phyloP scores from a whole-genome alignment of 2,797 vertebrate genomes.

The Cynopterus sphinx region DNA sequence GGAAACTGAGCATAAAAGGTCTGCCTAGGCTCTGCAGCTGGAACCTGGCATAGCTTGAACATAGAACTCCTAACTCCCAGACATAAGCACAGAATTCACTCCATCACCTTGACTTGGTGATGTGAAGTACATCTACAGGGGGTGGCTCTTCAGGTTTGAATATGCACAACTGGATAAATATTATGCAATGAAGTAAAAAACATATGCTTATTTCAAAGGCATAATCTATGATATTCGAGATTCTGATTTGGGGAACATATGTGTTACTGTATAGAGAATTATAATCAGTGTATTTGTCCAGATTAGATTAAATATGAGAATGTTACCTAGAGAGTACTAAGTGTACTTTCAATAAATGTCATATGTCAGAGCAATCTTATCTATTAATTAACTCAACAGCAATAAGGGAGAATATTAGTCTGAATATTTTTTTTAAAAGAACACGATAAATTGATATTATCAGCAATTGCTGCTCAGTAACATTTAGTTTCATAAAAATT shows the following conservation, averaged over 20 bases:
- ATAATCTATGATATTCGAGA: not conserved
- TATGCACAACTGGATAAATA: not conserved
- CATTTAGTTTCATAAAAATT: not conserved
- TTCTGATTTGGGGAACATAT: not conserved
- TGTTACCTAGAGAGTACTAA: not conserved
- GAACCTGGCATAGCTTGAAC: not conserved
- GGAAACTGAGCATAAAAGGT: not conserved
- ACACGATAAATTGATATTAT: not conserved
- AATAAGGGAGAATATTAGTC: not conserved
- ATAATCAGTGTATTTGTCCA: not conserved
- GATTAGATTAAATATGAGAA: not conserved
- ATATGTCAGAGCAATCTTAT: not conserved
- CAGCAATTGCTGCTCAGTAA: not conserved
- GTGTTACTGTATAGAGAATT: not conserved
- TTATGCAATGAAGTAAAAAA: not conserved
- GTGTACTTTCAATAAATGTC: not conserved
- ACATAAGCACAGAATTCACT: not conserved
- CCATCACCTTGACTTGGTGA: not conserved
- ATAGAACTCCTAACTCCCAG: not conserved
- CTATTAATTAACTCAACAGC: not conserved
- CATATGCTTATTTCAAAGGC: not conserved
- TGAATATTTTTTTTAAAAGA: not conserved
- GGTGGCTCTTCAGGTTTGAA: not conserved
- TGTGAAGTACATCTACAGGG: not conserved
- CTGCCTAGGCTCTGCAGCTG: not conserved